Percentiles rank a stretch among this genome's conserved stretches.
phyloP scores from a whole-genome alignment of 2,888 invertebrate species.

The Eristalis tenax region DNA sequence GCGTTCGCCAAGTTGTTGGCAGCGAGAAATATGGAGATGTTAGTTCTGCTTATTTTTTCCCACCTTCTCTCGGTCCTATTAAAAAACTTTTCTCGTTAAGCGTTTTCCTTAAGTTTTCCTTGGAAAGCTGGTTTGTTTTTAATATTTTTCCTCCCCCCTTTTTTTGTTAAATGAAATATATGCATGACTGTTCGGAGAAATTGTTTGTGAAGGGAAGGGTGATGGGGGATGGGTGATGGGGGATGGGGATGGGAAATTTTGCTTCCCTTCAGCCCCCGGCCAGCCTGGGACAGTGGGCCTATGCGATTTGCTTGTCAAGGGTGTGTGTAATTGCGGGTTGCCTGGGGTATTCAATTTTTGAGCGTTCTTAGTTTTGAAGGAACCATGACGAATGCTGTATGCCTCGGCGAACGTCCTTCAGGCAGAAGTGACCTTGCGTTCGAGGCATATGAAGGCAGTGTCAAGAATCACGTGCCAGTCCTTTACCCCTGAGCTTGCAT shows the following conservation, averaged over 20 bases:
- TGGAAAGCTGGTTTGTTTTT: neutral
- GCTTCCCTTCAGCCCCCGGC: neutral
- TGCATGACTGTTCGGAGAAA: neutral
- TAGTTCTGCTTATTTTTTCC: slow-evolving; percentile 7
- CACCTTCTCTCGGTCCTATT: slow-evolving; percentile 57
- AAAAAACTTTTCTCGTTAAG: slow-evolving; percentile 72
- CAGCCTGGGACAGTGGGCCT: neutral
- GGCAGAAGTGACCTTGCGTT: neutral
- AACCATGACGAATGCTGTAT: neutral
- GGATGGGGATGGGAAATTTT: too few relatives aligned
- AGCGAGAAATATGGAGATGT: slow-evolving; percentile 13
- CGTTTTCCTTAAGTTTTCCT: slow-evolving; percentile 61
- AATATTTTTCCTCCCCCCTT: slow-evolving; percentile 7
- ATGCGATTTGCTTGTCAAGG: neutral
- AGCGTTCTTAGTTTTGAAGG: neutral
- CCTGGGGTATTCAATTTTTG: neutral
- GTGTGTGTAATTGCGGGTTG: neutral
- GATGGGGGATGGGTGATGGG: neutral
- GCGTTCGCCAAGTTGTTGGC: slow-evolving; percentile 61
- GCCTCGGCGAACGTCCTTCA: neutral
- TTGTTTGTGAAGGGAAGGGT: neutral
- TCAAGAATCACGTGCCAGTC: slow-evolving; percentile 2
- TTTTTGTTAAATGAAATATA: slow-evolving; percentile 22
- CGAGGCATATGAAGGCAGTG: neutral
- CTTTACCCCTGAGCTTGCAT: neutral